Evolutionary conservation across 2,888 invertebrate species (phyloP), one percentile per base, ranked within the genome.

Genomic region (Drosophila meridionalis): DNA sequence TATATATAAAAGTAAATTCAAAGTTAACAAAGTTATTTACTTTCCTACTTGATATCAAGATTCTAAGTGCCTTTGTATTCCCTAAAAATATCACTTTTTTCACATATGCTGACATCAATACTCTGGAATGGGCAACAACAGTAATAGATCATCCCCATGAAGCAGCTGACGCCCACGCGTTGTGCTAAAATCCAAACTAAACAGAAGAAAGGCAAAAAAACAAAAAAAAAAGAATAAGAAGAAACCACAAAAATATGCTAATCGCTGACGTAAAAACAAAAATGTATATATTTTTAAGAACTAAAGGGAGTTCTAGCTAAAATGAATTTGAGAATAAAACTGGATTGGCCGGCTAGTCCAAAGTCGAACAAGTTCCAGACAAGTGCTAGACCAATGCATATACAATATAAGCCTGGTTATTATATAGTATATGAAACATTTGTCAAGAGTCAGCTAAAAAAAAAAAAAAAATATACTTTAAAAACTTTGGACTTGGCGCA

Each of bases 51-150:
- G 3, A 52, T 52, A 52, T 52, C 4, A 2, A 12, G 6, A 12
- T 34, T 52, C 52, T 34, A 52, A 34, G 20, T 34, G 14, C n/a
- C 2, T 9, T 50, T 20, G 38, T 11, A 11, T 30, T 32, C 77
- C 30, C 34, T 45, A 20, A 57, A 36, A 11, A 28, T 65, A 58
- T 52, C 42, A 20, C 5, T 34, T 42, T 36, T 42, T 48, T 69
- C 32, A n/a, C 36, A 12, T 12, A 50, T 7, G 20, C 45, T 77
- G 72, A 77, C 62, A 71, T 71, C 73, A 71, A 40, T 14, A 4
- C 3, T 2, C 36, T 26, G 40, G 55, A 48, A 73, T 48, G 52
- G 6, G 32, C 30, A 62, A 48, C 36, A 38, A 47, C 30, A 43
- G 58, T 14, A 42, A 8, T 20, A 20, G 20, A 20, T 20, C 20